A percentile compares a stretch with the other conserved stretches of the same genome.
Evolutionary conservation across 2,113 vertebrate species (phyloP).

Genomic region (Ovibos moschatus): DNA sequence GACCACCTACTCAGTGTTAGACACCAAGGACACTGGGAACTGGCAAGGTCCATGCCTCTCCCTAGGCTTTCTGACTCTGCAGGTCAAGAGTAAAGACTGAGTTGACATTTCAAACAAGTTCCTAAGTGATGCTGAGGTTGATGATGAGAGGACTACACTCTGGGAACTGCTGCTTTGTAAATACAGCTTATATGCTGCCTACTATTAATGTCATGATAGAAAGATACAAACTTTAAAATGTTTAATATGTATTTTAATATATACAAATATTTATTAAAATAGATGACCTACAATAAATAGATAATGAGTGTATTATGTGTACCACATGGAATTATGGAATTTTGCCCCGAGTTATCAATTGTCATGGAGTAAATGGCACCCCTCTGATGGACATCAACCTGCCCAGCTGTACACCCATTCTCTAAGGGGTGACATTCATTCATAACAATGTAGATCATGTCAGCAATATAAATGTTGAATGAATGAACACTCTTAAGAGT

Average conservation of each 20-base stretch:
- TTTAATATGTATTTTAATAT: background rate
- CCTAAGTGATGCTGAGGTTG: background rate
- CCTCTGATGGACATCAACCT: background rate
- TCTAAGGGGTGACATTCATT: background rate
- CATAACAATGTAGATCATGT: rapidly evolving
- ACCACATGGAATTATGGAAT: background rate
- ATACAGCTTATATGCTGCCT: background rate
- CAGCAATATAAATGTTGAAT: too few species aligned
- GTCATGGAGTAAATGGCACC: background rate
- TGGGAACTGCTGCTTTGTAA: background rate
- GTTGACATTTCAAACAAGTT: background rate
- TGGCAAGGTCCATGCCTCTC: background rate
- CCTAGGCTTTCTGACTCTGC: background rate
- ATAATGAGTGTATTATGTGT: background rate
- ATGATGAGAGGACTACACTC: background rate
- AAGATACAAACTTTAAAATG: background rate
- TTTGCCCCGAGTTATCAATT: too few species aligned
- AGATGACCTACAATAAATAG: background rate
- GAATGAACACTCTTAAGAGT: background rate
- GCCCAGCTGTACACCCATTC: background rate
- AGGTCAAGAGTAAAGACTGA: background rate
- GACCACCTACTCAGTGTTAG: background rate
- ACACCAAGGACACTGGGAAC: rapidly evolving
- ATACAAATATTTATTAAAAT: background rate
- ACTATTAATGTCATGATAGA: background rate